A percentile compares a stretch with the other conserved stretches of the same genome.
phyloP scores from a whole-genome alignment of 1,140 invertebrate genomes.

The Tribolium madens region DNA sequence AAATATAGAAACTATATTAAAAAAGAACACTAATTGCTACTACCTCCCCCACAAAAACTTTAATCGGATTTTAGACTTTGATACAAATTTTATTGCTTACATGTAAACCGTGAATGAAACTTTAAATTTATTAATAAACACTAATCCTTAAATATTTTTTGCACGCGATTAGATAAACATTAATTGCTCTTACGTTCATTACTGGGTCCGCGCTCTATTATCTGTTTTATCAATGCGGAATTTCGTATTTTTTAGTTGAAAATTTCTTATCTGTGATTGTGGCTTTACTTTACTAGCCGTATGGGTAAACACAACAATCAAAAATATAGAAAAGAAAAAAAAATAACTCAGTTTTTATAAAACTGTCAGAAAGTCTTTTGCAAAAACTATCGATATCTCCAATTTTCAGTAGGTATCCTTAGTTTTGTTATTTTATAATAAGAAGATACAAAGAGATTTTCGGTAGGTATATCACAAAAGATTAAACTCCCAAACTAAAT shows the following conservation, averaged over 20 bases:
- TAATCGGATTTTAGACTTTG: neutral
- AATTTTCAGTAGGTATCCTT: no score
- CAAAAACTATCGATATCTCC: no score
- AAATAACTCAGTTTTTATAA: no score
- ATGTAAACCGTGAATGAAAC: neutral
- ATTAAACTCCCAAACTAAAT: no score
- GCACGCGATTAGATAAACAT: neutral
- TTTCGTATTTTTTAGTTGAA: neutral
- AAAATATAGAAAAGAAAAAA: no score
- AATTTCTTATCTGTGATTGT: neutral
- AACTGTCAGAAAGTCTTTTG: no score
- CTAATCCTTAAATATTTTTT: neutral
- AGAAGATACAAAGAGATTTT: no score
- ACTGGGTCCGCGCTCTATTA: neutral
- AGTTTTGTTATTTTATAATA: no score
- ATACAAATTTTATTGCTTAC: neutral
- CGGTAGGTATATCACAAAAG: no score
- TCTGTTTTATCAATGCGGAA: neutral
- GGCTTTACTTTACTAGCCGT: no score
- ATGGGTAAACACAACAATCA: no score
- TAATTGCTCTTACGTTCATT: neutral
- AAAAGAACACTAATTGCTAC: neutral
- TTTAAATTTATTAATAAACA: neutral
- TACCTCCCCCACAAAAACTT: neutral
- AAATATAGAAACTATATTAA: neutral